Conservation (phyloP, 2,113 vertebrate species). For the Ptilonorhynchus violaceus region DNA sequence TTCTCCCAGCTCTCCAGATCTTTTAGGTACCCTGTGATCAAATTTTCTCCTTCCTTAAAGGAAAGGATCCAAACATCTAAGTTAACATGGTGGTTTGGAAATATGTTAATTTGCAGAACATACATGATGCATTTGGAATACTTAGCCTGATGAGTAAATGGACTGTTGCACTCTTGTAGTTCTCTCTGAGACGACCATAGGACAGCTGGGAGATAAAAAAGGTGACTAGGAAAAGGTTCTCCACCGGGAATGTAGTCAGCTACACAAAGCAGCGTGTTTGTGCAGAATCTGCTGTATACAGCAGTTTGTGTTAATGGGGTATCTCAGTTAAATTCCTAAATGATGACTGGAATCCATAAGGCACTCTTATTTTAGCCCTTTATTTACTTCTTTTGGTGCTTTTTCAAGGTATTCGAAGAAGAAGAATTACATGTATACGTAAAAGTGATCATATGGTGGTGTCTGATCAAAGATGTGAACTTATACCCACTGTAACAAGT, state of each 20-base stretch:
- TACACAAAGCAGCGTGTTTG: not conserved
- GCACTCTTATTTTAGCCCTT: not conserved
- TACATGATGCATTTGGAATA: not conserved
- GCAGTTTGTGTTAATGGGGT: not conserved
- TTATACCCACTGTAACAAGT: conserved; percentile 68
- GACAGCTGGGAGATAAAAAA: not conserved
- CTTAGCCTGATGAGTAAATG: not conserved
- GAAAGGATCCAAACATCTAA: not conserved
- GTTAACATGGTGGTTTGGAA: not conserved
- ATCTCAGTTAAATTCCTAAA: not conserved
- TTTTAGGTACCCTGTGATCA: not conserved
- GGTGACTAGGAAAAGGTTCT: not conserved
- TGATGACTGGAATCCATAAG: not conserved
- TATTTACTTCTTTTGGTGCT: not conserved
- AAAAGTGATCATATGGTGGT: conserved; percentile 84
- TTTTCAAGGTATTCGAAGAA: conserved; percentile 72
- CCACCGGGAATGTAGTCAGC: not conserved
- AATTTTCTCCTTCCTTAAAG: not conserved
- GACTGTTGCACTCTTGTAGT: not conserved
- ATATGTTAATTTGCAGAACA: not conserved
- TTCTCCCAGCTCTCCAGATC: not conserved
- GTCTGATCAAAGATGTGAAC: conserved; percentile 88
- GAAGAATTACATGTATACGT: conserved; percentile 81
- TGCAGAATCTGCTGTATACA: not conserved
- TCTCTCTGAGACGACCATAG: not conserved